These are phyloP conservation scores for Odontomyia ornata DNA, from an alignment of 2,888 invertebrate species.

Conservation along the genomic window DNA sequence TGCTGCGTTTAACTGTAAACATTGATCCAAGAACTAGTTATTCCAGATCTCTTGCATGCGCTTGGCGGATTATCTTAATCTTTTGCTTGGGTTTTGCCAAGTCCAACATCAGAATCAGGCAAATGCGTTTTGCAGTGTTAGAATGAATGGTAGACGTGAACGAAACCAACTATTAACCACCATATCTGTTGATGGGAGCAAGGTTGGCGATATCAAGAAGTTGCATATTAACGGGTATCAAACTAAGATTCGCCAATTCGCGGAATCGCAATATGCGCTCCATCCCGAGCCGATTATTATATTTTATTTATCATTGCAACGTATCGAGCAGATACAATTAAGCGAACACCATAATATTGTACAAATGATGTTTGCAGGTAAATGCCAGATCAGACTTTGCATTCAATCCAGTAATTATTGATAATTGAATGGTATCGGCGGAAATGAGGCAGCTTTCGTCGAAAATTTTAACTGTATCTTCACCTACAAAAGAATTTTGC, in stretches of 20 bases:
- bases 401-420: background rate
- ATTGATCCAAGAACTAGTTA: conserved; percentile 46
- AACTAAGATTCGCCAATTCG: background rate
- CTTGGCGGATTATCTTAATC: conserved; percentile 24
- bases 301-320: background rate
- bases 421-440: conserved; percentile 23
- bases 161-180: background rate
- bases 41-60: conserved; percentile 9
- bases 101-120: background rate
- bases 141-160: background rate
- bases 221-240: background rate
- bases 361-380: conserved; percentile 29
- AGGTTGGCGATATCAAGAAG: background rate
- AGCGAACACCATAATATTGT: background rate
- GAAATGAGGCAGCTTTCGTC: background rate
- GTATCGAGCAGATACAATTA: background rate
- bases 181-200: background rate
- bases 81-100: background rate
- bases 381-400: conserved; percentile 14
- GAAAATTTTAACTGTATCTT: conserved; percentile 26
- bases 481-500: background rate
- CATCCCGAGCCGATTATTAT: background rate
- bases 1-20: conserved; percentile 47
- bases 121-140: background rate
- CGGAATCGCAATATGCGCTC: background rate